A percentile compares a stretch with the other conserved stretches of the same genome.
phyloP scores from a whole-genome alignment of 2,888 invertebrate genomes.

The Plemyria rubiginata region DNA sequence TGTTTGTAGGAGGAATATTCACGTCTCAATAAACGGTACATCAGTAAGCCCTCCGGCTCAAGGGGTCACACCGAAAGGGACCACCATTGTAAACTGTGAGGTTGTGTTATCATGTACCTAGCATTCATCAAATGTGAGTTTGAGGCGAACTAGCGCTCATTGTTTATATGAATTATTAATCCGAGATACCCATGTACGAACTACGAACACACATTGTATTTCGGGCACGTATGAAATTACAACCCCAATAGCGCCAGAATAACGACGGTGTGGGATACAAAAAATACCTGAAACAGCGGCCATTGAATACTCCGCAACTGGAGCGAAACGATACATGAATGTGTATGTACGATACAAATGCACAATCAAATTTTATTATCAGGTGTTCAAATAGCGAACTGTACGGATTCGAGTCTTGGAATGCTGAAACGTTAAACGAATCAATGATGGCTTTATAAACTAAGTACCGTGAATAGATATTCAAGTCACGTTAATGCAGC shows the following conservation, averaged over 20 bases:
- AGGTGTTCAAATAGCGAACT: conserved; percentile 39
- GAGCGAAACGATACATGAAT: conserved; percentile 44
- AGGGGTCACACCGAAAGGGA: conserved; percentile 50
- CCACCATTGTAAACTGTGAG: conserved; percentile 50
- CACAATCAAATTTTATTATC: conserved; percentile 44
- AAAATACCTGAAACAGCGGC: conserved; percentile 41
- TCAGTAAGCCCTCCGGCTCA: conserved; percentile 44
- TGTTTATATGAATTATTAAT: conserved; percentile 39
- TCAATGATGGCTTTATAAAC: conserved; percentile 38
- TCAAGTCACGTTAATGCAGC: conserved; percentile 41
- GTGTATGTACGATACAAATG: conserved; percentile 41
- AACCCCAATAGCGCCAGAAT: conserved; percentile 43
- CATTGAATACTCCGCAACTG: conserved; percentile 44
- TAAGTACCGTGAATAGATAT: conserved; percentile 36
- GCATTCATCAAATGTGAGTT: conserved; percentile 41
- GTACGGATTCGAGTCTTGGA: conserved; percentile 29
- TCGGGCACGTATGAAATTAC: conserved; percentile 44
- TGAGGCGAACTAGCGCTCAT: conserved; percentile 36
- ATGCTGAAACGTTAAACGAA: conserved; percentile 31
- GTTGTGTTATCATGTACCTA: conserved; percentile 45
- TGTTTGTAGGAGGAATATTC: conserved; percentile 72
- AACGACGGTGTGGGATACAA: conserved; percentile 41
- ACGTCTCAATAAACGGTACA: conserved; percentile 66
- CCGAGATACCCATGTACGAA: conserved; percentile 34
- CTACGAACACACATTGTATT: conserved; percentile 34